These are phyloP conservation scores for Myzus persicae DNA, from an alignment of 1,140 invertebrate genomes.

Conservation along the genomic window DNA sequence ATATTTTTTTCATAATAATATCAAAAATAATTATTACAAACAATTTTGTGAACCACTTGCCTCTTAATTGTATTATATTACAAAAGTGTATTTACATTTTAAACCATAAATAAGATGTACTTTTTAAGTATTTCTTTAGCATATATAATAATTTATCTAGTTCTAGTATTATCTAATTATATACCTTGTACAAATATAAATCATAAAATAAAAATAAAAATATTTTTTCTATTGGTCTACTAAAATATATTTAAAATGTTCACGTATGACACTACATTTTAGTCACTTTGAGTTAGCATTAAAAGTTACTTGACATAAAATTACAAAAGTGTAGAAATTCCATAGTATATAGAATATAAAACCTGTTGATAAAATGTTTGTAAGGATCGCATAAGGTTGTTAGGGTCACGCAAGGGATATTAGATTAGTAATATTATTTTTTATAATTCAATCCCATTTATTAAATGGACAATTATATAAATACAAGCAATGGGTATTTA, in stretches of 20 bases:
- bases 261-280: background rate
- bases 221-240: background rate
- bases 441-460: background rate
- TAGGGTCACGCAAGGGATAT: background rate
- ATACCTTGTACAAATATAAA: too few species aligned
- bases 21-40: too few species aligned
- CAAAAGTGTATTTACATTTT: too few species aligned
- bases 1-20: too few species aligned
- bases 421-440: slow-evolving; percentile 10
- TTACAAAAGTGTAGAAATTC: background rate
- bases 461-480: background rate
- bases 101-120: too few species aligned
- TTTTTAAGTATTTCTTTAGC: too few species aligned
- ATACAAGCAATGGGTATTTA: background rate
- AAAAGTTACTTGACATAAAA: background rate
- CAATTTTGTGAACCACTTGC: too few species aligned
- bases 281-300: background rate
- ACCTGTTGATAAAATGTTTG: background rate
- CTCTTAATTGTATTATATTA: too few species aligned
- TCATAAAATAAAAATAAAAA: too few species aligned
- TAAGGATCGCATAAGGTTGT: background rate
- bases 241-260: background rate
- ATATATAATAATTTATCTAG: too few species aligned
- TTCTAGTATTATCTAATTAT: too few species aligned
- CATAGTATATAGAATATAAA: background rate